These are phyloP conservation scores for Oedothorax gibbosus DNA, from an alignment of 1,140 invertebrate genomes.

Conservation along the genomic window DNA sequence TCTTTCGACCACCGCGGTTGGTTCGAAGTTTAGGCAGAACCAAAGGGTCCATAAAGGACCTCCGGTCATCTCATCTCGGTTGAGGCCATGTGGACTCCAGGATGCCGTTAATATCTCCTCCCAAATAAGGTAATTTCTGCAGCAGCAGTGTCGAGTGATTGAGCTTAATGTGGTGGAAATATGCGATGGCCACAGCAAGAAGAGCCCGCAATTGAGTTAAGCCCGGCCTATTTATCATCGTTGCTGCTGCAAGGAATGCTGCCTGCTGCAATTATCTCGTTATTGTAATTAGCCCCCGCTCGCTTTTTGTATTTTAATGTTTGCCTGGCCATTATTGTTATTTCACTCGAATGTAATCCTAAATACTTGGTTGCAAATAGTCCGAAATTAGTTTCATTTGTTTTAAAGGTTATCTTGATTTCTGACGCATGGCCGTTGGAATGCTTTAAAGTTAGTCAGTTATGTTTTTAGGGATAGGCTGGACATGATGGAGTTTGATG, in stretches of 20 bases:
- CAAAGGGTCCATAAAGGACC: constrained; percentile 46
- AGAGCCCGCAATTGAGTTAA: constrained; percentile 57
- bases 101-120: constrained; percentile 52
- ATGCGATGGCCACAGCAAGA: constrained; percentile 57
- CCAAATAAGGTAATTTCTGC: constrained; percentile 49
- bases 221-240: constrained; percentile 57
- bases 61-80: constrained; percentile 55
- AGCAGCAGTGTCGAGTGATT: constrained; percentile 46
- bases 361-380: background rate
- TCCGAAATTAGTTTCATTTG: constrained; percentile 22
- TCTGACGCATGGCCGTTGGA: constrained; percentile 35
- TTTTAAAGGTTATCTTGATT: background rate
- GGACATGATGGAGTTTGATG: no score
- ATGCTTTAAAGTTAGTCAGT: background rate
- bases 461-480: no score
- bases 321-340: background rate
- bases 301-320: constrained; percentile 6
- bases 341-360: background rate
- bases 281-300: constrained; percentile 53
- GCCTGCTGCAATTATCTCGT: constrained; percentile 55
- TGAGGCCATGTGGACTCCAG: constrained; percentile 34
- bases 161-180: constrained; percentile 60
- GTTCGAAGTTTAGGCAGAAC: background rate
- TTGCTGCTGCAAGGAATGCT: constrained; percentile 44
- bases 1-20: no score